phyloP scores from a whole-genome alignment of 2,888 invertebrate genomes.

The Gonocerus acuteangulatus region DNA sequence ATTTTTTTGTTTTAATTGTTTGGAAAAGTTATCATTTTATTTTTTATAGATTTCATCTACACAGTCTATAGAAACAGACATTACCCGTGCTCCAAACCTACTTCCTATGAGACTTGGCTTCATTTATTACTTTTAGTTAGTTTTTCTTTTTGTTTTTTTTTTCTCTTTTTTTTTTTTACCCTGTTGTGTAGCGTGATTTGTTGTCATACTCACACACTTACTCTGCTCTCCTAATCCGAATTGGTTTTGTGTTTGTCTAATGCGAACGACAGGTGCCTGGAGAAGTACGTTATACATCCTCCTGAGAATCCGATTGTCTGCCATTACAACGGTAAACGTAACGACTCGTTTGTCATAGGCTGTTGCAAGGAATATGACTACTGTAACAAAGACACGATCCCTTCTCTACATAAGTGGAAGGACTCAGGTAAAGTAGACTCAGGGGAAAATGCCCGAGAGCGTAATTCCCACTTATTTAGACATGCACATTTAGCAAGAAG shows the following conservation, averaged over 20 bases:
- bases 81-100: background rate
- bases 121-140: conserved; percentile 7
- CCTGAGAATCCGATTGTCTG: conserved; percentile 75
- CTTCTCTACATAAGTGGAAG: conserved; percentile 40
- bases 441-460: background rate
- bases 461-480: background rate
- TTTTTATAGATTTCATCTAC: no score
- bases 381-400: conserved; percentile 56
- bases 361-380: conserved; percentile 73
- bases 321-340: conserved; percentile 65
- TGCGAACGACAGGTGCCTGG: conserved; percentile 62
- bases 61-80: no score
- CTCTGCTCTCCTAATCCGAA: conserved; percentile 24
- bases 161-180: background rate
- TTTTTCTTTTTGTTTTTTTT: conserved; percentile 15
- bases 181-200: conserved; percentile 30
- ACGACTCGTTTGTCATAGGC: conserved; percentile 68
- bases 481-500: conserved; percentile 4
- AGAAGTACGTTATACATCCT: conserved; percentile 63
- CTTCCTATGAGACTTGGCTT: background rate
- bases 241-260: conserved; percentile 27
- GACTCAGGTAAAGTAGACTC: conserved; percentile 34
- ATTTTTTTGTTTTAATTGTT: no score
- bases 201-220: conserved; percentile 27
- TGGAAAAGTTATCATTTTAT: no score